A percentile compares a stretch with the other conserved stretches of the same genome.
phyloP scores from a whole-genome alignment of 2,113 vertebrate species.

The Hemicordylus capensis region DNA sequence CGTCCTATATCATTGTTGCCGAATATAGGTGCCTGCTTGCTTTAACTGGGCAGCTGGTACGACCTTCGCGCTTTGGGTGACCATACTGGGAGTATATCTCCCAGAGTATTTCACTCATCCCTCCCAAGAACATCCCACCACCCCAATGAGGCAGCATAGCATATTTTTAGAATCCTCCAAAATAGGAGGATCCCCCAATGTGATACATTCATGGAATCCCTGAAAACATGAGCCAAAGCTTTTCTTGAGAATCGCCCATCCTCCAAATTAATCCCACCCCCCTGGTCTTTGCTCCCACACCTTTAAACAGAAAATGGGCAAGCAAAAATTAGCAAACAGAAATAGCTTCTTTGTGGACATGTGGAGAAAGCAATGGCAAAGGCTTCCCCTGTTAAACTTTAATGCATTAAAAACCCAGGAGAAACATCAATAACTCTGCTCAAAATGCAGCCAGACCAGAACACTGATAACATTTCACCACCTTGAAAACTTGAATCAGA shows the following conservation, averaged over 20 bases:
- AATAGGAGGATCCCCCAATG: too few species aligned
- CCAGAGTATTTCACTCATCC: too few species aligned
- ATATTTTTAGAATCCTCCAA: background rate
- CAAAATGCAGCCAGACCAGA: background rate
- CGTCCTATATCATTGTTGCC: too few species aligned
- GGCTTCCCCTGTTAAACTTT: background rate
- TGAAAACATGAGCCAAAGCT: background rate
- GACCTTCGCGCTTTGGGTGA: too few species aligned
- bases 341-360: background rate
- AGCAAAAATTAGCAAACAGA: background rate
- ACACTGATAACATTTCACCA: background rate
- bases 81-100: too few species aligned
- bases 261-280: background rate
- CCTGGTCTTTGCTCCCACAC: too few species aligned
- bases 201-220: background rate
- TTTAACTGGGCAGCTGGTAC: too few species aligned
- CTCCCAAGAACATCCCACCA: too few species aligned
- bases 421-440: too few species aligned
- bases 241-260: background rate
- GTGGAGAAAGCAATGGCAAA: background rate
- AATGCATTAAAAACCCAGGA: background rate
- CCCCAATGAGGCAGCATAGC: too few species aligned
- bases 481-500: slow-evolving; percentile 2
- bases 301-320: background rate
- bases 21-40: too few species aligned